These are phyloP conservation scores for Morelia viridis DNA, from an alignment of 2,797 vertebrate species.

Conservation along the genomic window DNA sequence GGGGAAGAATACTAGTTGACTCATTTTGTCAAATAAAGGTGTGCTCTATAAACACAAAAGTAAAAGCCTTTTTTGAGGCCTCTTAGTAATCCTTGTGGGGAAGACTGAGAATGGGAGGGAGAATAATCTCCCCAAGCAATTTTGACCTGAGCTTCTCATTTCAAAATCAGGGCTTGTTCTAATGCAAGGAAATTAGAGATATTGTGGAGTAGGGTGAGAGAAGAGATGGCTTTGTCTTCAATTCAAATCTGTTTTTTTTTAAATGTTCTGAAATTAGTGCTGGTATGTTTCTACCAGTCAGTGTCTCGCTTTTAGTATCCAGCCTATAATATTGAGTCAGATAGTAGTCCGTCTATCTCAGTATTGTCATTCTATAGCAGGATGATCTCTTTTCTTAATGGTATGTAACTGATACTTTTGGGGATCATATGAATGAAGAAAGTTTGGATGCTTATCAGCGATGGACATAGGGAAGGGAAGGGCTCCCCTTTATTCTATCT, in stretches of 20 bases:
- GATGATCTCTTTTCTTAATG: neutral
- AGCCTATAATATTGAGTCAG: neutral
- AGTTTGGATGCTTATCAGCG: neutral
- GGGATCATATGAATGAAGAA: neutral
- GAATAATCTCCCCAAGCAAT: neutral
- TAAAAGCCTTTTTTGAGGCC: slow-evolving; percentile 18
- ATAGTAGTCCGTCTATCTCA: neutral
- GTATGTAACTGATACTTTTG: neutral
- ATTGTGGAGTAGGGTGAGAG: neutral
- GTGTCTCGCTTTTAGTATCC: neutral
- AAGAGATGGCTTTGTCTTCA: neutral
- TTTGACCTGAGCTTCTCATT: neutral
- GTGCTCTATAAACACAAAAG: slow-evolving; percentile 12
- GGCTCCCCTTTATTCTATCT: neutral
- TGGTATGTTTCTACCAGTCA: neutral
- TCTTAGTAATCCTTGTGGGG: neutral
- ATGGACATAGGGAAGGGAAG: neutral
- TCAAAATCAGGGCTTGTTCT: neutral
- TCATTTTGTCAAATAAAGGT: slow-evolving; percentile 35
- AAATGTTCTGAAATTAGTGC: neutral
- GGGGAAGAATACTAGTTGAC: slow-evolving; percentile 20
- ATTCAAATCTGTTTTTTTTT: neutral
- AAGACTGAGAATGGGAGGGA: neutral
- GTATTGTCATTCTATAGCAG: neutral
- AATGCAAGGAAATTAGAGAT: neutral